These are phyloP conservation scores for Oenanthe oenanthe DNA, from an alignment of 2,113 vertebrate species.

Conservation along the genomic window DNA sequence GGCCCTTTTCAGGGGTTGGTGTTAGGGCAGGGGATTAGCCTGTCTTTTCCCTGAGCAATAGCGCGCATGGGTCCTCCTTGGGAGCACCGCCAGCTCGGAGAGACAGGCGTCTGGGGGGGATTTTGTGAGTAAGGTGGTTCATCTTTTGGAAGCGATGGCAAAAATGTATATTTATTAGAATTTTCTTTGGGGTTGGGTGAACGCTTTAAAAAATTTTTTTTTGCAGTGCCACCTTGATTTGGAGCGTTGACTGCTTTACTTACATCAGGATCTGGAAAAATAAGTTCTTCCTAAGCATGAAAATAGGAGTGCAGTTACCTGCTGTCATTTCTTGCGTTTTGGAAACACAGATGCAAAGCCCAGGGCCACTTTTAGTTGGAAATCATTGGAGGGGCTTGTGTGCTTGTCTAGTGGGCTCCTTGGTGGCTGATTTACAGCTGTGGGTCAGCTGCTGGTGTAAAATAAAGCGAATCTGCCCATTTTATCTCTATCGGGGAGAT, in stretches of 20 bases:
- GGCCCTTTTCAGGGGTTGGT: background rate
- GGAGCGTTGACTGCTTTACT: background rate
- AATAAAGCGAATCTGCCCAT: background rate
- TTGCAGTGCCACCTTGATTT: background rate
- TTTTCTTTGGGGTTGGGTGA: background rate
- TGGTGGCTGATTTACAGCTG: background rate
- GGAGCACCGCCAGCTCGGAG: background rate
- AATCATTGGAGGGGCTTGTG: background rate
- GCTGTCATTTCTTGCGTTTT: background rate
- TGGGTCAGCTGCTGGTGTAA: background rate
- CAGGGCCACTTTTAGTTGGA: background rate
- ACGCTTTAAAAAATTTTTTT: background rate
- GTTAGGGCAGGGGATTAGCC: constrained; percentile 6
- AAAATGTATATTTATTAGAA: background rate
- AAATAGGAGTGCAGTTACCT: constrained; percentile 11
- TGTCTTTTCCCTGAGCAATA: background rate
- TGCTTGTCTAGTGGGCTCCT: background rate
- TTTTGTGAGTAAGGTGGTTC: background rate
- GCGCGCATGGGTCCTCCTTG: background rate
- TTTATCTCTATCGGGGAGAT: background rate
- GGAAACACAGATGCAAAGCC: constrained; percentile 21
- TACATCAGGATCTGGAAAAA: background rate
- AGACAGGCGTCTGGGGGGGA: background rate
- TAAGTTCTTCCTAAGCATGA: background rate
- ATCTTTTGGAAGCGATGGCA: background rate